phyloP scores from a whole-genome alignment of 2,113 vertebrate species.

The Neolamprologus fasciatus region DNA sequence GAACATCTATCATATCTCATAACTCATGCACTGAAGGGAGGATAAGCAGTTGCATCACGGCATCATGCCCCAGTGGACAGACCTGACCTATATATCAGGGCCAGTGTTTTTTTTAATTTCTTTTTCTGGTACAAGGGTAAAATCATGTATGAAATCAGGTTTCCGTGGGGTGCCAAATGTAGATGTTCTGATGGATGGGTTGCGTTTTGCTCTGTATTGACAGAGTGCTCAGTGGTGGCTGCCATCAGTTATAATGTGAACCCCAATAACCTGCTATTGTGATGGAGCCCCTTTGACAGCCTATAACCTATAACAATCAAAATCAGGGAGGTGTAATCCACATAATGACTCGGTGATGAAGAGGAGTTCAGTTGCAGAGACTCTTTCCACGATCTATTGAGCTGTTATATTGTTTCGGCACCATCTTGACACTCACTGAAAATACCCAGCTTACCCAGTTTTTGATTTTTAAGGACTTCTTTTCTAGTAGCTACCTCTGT shows the following conservation, averaged over 20 bases:
- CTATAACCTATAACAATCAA: not conserved
- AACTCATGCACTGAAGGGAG: not conserved
- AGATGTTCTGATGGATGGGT: not conserved
- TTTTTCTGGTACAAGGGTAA: constrained; percentile 16
- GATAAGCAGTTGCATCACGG: not conserved
- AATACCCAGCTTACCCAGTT: not conserved
- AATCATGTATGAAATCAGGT: constrained; percentile 35
- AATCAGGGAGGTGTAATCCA: not conserved
- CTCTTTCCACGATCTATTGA: not conserved
- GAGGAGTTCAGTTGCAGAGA: not conserved
- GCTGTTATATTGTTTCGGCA: not conserved
- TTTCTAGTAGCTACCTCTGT: not conserved
- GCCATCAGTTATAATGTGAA: not conserved
- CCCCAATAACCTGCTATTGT: not conserved
- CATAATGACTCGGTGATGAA: not conserved
- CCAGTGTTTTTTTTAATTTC: constrained; percentile 1
- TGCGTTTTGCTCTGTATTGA: not conserved
- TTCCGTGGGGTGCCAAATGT: not conserved
- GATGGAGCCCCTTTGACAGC: not conserved
- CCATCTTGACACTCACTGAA: not conserved
- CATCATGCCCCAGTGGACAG: constrained; percentile 30
- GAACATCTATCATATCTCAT: not conserved
- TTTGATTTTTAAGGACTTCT: constrained; percentile 4
- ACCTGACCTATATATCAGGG: constrained; percentile 49
- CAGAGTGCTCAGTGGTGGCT: not conserved